These are phyloP conservation scores for Alcedo quadribrachys DNA, from an alignment of 2,797 vertebrate genomes.

Conservation along the genomic window DNA sequence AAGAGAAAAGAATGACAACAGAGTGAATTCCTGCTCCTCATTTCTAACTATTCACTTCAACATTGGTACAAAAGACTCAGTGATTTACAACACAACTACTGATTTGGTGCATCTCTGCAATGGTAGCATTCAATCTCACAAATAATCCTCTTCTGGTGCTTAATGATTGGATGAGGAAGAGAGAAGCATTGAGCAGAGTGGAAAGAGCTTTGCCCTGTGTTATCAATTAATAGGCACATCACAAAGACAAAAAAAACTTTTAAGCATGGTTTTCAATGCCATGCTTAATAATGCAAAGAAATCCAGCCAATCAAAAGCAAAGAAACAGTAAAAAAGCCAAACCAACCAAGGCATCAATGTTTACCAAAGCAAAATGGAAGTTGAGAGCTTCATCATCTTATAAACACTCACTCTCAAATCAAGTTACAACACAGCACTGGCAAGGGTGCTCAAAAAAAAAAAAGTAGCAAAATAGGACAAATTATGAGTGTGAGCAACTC, in stretches of 20 bases:
- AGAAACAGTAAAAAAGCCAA: neutral
- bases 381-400: neutral
- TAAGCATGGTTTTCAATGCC: neutral
- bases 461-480: neutral
- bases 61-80: neutral
- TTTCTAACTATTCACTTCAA: too few relatives aligned
- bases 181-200: neutral
- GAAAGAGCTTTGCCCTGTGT: neutral
- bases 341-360: neutral
- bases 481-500: neutral
- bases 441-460: neutral
- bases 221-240: neutral
- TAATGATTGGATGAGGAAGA: neutral
- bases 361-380: neutral
- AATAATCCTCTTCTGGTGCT: neutral
- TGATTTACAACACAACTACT: neutral
- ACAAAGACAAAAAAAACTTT: neutral
- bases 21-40: constrained; percentile 3
- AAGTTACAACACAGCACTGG: neutral
- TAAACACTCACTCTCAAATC: neutral
- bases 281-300: neutral
- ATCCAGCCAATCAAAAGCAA: neutral
- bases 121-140: neutral
- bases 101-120: neutral
- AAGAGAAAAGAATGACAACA: constrained; percentile 63